Evolutionary conservation across 2,888 invertebrate genomes (phyloP).

Genomic region (Plutella xylostella): DNA sequence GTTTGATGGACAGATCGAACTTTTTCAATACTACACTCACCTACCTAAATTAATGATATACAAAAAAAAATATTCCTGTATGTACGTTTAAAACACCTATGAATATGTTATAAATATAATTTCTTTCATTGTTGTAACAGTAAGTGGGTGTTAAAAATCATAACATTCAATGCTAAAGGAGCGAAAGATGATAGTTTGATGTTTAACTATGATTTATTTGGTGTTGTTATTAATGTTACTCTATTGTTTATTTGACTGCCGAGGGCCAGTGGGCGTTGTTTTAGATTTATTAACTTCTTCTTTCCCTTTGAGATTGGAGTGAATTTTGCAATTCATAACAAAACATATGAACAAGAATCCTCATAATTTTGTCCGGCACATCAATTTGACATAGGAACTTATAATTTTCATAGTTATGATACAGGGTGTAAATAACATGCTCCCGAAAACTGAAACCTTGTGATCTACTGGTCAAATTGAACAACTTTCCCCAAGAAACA

Average conservation of each 20-base stretch:
- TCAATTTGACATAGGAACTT: too few relatives aligned
- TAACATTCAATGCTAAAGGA: slow-evolving; percentile 49
- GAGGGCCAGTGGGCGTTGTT: slow-evolving; percentile 45
- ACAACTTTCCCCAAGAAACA: too few relatives aligned
- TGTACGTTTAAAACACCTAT: not conserved
- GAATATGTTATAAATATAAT: not conserved
- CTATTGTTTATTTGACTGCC: slow-evolving; percentile 46
- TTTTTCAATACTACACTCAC: not conserved
- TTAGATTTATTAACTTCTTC: slow-evolving; percentile 48
- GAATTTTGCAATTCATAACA: too few relatives aligned
- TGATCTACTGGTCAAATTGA: too few relatives aligned
- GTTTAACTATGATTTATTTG: slow-evolving; percentile 57
- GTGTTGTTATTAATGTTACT: slow-evolving; percentile 49
- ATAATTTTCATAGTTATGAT: too few relatives aligned
- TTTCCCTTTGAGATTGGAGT: not conserved
- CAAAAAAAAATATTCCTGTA: not conserved
- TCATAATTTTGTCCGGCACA: too few relatives aligned
- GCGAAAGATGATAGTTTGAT: slow-evolving; percentile 56
- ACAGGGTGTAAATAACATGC: too few relatives aligned
- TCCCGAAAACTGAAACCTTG: too few relatives aligned
- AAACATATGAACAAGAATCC: too few relatives aligned
- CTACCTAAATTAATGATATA: too few relatives aligned
- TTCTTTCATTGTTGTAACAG: slow-evolving; percentile 11
- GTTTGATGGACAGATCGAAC: not conserved
- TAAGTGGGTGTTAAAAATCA: slow-evolving; percentile 67